These are phyloP conservation scores for Megathymus violae DNA, from an alignment of 1,140 invertebrate genomes.

Conservation along the genomic window DNA sequence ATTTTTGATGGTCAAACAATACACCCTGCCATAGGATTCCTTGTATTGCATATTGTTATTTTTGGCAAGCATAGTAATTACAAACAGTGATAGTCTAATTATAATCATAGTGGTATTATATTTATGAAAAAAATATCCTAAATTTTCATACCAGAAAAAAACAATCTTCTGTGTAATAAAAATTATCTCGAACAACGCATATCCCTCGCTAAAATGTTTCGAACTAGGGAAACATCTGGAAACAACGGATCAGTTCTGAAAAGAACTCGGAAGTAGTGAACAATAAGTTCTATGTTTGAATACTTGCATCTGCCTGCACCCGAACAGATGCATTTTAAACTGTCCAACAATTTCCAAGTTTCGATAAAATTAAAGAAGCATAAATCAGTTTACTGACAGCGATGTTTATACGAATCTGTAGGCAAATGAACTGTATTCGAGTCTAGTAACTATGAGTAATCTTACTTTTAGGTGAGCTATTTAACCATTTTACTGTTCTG, in stretches of 20 bases:
- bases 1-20: too few relatives aligned
- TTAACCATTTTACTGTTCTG: too few relatives aligned
- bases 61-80: too few relatives aligned
- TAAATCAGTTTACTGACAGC: slow-evolving; percentile 14
- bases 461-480: too few relatives aligned
- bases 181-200: slow-evolving; percentile 9
- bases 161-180: slow-evolving; percentile 11
- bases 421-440: slow-evolving; percentile 2
- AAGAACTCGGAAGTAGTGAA: slow-evolving; percentile 49
- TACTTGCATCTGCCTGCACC: slow-evolving; percentile 44
- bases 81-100: too few relatives aligned
- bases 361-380: slow-evolving; percentile 28
- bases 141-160: background rate
- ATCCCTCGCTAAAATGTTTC: slow-evolving; percentile 22
- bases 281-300: slow-evolving; percentile 57
- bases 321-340: slow-evolving; percentile 51
- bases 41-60: too few relatives aligned
- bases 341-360: slow-evolving; percentile 41
- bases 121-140: background rate
- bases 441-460: too few relatives aligned
- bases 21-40: too few relatives aligned
- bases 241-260: slow-evolving; percentile 22
- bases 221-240: slow-evolving; percentile 27
- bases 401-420: slow-evolving; percentile 14
- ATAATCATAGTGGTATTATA: too few relatives aligned